Percentiles rank a stretch among this genome's conserved stretches.
Evolutionary conservation across 1,140 invertebrate genomes (phyloP).

Genomic region (Condylostylus longicornis): DNA sequence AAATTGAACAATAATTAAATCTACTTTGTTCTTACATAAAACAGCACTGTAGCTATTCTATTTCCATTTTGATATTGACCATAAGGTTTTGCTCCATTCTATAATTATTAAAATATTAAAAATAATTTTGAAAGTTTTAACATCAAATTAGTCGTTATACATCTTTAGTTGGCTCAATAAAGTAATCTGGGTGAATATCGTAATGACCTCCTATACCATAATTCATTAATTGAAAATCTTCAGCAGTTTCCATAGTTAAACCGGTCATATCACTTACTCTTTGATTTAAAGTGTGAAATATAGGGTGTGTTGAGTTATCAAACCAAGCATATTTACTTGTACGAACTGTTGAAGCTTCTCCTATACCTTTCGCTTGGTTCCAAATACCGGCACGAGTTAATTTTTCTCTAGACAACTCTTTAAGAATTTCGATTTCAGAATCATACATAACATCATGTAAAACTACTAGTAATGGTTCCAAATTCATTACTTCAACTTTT

Average conservation of each 20-base stretch:
- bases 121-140: constrained; percentile 1
- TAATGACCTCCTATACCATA: constrained; percentile 61
- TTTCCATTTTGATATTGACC: constrained; percentile 24
- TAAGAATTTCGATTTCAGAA: constrained; percentile 74
- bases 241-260: constrained; percentile 52
- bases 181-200: constrained; percentile 49
- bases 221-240: constrained; percentile 47
- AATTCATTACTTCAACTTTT: constrained; percentile 77
- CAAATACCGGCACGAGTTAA: constrained; percentile 49
- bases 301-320: constrained; percentile 56
- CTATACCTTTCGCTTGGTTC: constrained; percentile 58
- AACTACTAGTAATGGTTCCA: constrained; percentile 69
- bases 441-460: constrained; percentile 83
- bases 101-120: not conserved
- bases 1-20: constrained; percentile 46
- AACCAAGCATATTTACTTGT: constrained; percentile 96
- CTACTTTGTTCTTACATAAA: constrained; percentile 32
- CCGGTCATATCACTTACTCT: constrained; percentile 66
- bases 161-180: constrained; percentile 9
- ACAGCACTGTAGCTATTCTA: constrained; percentile 25
- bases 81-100: not conserved
- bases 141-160: not conserved
- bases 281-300: constrained; percentile 58
- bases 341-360: constrained; percentile 61
- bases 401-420: constrained; percentile 60